A percentile compares a stretch with the other conserved stretches of the same genome.
phyloP scores from a whole-genome alignment of 2,888 invertebrate genomes.

The Drosophila sordidapex region DNA sequence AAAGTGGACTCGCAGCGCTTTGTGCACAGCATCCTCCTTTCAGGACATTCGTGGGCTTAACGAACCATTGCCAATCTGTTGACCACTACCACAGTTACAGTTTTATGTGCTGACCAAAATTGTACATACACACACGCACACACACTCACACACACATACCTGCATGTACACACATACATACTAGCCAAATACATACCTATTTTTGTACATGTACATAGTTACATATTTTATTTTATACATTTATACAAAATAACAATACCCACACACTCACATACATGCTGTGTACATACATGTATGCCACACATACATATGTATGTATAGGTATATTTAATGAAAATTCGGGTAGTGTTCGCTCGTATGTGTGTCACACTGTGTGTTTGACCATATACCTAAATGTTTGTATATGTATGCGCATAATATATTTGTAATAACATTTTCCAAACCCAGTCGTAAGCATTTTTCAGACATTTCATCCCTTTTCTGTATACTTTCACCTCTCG shows the following conservation, averaged over 20 bases:
- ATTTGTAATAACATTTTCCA: constrained; percentile 78
- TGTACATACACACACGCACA: constrained; percentile 26
- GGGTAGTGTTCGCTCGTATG: constrained; percentile 23
- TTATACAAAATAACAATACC: constrained; percentile 44
- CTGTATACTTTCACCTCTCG: constrained; percentile 78
- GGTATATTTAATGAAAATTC: constrained; percentile 50
- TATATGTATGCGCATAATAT: constrained; percentile 69
- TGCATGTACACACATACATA: constrained; percentile 4
- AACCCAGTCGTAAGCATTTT: constrained; percentile 77
- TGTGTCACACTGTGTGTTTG: constrained; percentile 10
- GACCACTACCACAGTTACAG: constrained; percentile 63
- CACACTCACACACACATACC: constrained; percentile 22
- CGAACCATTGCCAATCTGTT: constrained; percentile 73
- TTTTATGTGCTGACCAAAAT: constrained; percentile 49
- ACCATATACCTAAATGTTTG: constrained; percentile 6
- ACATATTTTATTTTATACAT: constrained; percentile 34
- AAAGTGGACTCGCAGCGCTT: constrained; percentile 23
- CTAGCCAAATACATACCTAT: constrained; percentile 10
- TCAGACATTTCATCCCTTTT: constrained; percentile 78
- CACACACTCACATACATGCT: constrained; percentile 13
- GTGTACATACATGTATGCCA: constrained; percentile 19
- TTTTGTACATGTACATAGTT: background rate
- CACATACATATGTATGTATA: constrained; percentile 14
- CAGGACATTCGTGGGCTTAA: constrained; percentile 64
- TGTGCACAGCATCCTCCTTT: constrained; percentile 56